Base-by-base conservation (phyloP, 2,113 vertebrate species). In the Hypomesus transpacificus region DNA sequence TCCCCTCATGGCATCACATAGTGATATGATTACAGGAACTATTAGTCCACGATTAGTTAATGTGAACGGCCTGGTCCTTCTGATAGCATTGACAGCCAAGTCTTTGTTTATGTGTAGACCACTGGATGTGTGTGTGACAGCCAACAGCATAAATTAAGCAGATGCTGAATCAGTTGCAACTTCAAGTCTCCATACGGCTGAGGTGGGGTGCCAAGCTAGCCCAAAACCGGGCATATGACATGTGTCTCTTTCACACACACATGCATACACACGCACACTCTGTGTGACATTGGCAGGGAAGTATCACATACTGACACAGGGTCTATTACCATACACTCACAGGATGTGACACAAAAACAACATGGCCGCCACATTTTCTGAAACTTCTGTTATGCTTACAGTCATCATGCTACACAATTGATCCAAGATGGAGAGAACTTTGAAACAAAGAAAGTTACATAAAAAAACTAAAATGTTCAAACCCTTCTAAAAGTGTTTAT, bases 41-140 rank as follows among this genome's bases (percentile, higher is more conserved):
- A 79, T 77, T 82, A 70, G 22, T 54, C 59, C 62, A 56, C 73
- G 77, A 79, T 85, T 86, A 82, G 70, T 67, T 54, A 22, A 66
- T 62, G 16, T 77, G 79, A 86, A 79, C 80, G 59, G 76, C 74
- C 80, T 69, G 82, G 81, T 85, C 80, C 76, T 53, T 82, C 18
- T 20, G 57, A 59, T 22, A 59, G 20, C 20, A 24, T 22, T 21
- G 57, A 59, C 20, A 24, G 66, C 52, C 26, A 51, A 51, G 21
- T 22, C 39, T 22, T n/a, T 53, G 34, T 21, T 28, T 21, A 14
- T 46, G 56, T 59, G 68, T 46, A 56, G 20, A 31, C 39, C 26
- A 20, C 54, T 46, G 54, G 20, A 31, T 34, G 54, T 59, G 26
- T 59, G 54, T 69, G 54, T 59, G 28, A 59, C 57, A 59, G 54